phyloP scores from a whole-genome alignment of 2,888 invertebrate species.

The Buathra laborator region DNA sequence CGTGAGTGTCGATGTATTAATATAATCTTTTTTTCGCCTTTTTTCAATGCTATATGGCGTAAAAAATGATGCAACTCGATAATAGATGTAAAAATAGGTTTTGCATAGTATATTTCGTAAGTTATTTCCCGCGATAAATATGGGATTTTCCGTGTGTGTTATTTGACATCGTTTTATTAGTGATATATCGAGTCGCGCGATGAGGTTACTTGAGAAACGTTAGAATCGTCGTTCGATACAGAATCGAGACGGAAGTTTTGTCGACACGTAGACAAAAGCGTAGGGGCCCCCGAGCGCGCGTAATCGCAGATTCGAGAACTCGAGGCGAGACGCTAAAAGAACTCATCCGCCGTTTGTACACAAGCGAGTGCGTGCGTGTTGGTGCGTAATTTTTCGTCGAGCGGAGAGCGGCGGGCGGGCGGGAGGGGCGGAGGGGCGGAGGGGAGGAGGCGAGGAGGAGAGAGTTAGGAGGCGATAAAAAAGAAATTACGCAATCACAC shows the following conservation, averaged over 20 bases:
- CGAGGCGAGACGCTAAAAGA: conserved; percentile 41
- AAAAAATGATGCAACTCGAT: no score
- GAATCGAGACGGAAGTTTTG: conserved; percentile 16
- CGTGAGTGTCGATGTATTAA: conserved; percentile 89
- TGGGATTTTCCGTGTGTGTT: no score
- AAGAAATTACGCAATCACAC: conserved; percentile 82
- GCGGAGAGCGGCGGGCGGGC: neutral
- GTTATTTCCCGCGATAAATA: no score
- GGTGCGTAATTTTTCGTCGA: conserved; percentile 81
- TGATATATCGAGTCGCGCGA: neutral
- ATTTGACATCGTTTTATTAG: neutral
- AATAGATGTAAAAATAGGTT: no score
- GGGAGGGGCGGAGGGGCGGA: neutral
- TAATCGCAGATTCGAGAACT: conserved; percentile 16
- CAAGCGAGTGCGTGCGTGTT: conserved; percentile 60
- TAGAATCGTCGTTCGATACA: conserved; percentile 4
- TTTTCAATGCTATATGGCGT: neutral
- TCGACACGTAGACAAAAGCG: conserved; percentile 18
- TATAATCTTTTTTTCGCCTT: neutral
- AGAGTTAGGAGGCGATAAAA: conserved; percentile 72
- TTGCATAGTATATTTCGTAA: no score
- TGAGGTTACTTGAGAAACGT: neutral
- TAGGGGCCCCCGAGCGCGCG: neutral
- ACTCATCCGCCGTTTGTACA: neutral
- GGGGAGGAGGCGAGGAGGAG: conserved; percentile 20